phyloP scores from a whole-genome alignment of 2,113 vertebrate species.

The Conger conger region DNA sequence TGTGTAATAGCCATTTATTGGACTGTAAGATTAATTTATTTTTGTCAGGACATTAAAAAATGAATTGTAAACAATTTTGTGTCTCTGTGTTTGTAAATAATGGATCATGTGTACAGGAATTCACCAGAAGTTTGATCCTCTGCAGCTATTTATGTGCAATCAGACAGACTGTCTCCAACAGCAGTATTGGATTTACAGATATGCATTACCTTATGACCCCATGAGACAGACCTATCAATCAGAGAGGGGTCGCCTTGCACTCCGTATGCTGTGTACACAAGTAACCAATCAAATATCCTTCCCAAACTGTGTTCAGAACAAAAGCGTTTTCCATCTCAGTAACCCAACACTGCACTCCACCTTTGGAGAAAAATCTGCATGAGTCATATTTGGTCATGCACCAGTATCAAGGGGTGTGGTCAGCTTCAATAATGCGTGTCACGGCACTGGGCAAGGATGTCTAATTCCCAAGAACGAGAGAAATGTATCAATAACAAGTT shows the following conservation, averaged over 20 bases:
- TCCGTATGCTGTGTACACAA: neutral
- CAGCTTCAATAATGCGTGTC: neutral
- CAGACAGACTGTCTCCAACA: neutral
- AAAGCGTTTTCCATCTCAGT: neutral
- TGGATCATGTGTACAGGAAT: neutral
- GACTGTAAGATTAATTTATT: neutral
- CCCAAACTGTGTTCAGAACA: neutral
- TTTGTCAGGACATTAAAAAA: neutral
- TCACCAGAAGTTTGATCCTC: neutral
- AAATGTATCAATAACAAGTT: neutral
- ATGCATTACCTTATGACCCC: neutral
- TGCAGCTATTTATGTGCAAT: neutral
- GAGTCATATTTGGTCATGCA: slow-evolving; percentile 42
- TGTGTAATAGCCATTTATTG: neutral
- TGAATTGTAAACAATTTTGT: neutral
- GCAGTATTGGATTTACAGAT: neutral
- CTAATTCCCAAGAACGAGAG: neutral
- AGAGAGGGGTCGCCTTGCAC: neutral
- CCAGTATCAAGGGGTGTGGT: slow-evolving; percentile 48
- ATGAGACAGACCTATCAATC: neutral
- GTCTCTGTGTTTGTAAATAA: neutral
- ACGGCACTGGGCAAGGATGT: neutral
- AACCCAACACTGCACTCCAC: too few species aligned
- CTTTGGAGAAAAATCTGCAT: slow-evolving; percentile 33
- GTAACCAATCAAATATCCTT: neutral